Conservation (phyloP, 1,140 invertebrate species). For the Drosophila nebulosa region DNA sequence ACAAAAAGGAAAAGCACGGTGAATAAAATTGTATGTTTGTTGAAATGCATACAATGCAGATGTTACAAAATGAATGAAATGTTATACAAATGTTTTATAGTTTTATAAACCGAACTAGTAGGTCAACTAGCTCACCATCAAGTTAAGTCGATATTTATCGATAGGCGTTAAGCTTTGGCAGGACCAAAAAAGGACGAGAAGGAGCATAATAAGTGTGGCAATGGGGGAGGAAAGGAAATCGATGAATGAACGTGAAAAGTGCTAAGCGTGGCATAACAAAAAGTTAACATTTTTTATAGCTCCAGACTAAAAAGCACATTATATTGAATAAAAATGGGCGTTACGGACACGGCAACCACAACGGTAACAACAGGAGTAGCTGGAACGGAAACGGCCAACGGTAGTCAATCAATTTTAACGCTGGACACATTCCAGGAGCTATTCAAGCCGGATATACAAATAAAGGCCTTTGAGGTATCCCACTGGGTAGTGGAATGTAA, state of each 20-base stretch:
- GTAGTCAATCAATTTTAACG: conserved; percentile 52
- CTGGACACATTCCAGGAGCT: conserved; percentile 71
- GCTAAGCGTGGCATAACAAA: conserved; percentile 6
- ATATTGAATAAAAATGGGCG: conserved; percentile 58
- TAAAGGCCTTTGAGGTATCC: conserved; percentile 70
- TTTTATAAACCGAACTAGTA: background rate
- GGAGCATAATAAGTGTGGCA: background rate
- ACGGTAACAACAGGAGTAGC: conserved; percentile 5
- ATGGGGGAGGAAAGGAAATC: conserved; percentile 37
- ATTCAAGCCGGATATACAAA: conserved; percentile 74
- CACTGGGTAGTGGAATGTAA: too few species aligned
- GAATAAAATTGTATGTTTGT: too few species aligned
- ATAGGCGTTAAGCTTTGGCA: conserved; percentile 19
- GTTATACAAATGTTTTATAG: too few species aligned
- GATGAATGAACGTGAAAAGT: conserved; percentile 47
- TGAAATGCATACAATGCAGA: too few species aligned
- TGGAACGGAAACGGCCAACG: conserved; percentile 5
- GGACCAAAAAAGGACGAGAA: conserved; percentile 24
- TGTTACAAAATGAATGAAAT: too few species aligned
- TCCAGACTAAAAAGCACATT: background rate
- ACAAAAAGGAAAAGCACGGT: too few species aligned
- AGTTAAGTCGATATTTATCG: background rate
- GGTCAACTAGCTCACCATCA: background rate
- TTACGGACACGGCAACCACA: conserved; percentile 51
- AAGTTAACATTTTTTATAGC: conserved; percentile 25